Base-by-base conservation (phyloP, 2,888 invertebrate species). In the Cerastis leucographa region DNA sequence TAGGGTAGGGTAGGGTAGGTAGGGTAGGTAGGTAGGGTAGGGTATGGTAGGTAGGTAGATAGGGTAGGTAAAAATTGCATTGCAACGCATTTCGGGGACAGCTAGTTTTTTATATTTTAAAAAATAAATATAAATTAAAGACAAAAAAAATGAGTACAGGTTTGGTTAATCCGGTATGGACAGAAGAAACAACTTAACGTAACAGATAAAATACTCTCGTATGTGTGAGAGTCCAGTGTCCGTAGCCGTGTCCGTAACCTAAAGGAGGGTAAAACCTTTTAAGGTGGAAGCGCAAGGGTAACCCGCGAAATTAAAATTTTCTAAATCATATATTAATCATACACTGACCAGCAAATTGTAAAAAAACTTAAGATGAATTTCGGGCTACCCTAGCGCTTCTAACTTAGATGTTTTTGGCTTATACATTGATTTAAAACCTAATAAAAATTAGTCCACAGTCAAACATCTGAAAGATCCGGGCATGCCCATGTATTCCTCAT, bases 381-480 rank as follows among this genome's bases (percentile, higher is more conserved):
- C 2, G 2, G 12, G n/a, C 6, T 54, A 5, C n/a, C 6, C 2
- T 14, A 5, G n/a, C 12, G 54, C 4, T 51, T 22, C 4, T 11
- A 22, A 1, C 22, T 51, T 51, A 51, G 22, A 54, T 54, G 11
- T 25, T 25, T 25, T 25, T 14, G 14, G 25, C 14, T 56, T 25
- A 25, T 2, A 56, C 12, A 25, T 56, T 56, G 14, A 14, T 56
- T 56, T 56, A 1, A 59, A 29, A 29, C 17, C 25, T 14, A 35
- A 35, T 35, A 61, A 4, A 42, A 5, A 19, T 66, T 85, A 93
- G 78, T 93, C 93, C 2, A 92, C 89, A 70, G 69, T 89, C 35
- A 94, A 79, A 46, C 85, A 78, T 77, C 93, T 89, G 71, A 94
- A 94, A 0, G 94, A 90, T 6, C 94, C 94, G 2, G 94, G 91